Base-by-base conservation (phyloP, 2,113 vertebrate species). In the Oxyura jamaicensis region DNA sequence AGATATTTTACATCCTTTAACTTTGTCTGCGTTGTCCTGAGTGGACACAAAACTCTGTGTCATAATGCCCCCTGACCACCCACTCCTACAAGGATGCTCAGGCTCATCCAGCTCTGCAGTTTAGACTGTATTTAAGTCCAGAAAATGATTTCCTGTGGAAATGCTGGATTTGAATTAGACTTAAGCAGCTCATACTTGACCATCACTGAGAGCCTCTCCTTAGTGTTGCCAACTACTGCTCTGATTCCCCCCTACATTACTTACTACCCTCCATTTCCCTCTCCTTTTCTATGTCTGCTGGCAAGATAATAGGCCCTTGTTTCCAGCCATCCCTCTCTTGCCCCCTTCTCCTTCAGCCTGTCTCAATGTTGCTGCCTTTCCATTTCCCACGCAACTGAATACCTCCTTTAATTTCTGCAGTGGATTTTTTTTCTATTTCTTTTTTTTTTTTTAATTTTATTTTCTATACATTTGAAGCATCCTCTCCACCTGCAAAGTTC, bases 401-500 rank as follows among this genome's bases (percentile, higher is more conserved):
- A 81, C 39, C 4, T 83, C 58, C 77, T 94, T 91, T 93, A 88
- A 90, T 91, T 91, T 96, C 44, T 86, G 77, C 33, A 39, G 36
- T 52, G 60, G 10, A 7, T 48, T 55, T 44, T 17, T 3, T 3
- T 46, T 44, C 6, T 18, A 12, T 50, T 22, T 50, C 23, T 13
- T 50, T 26, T 13, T 3, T 69, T 52, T 52, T 52, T 11, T 6
- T 50, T 52, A 26, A 26, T 52, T 7, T 3, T 69, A 25, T 42
- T 88, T 76, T 78, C 63, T 83, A 3, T 67, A 53, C 10, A 5
- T 95, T 83, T 93, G 68, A 86, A 95, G 68, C 42, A 91, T 91
- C 88, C 48, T 88, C 75, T 94, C 65, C 88, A 94, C 79, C 93
- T 96, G 92, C 83, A 68, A 31, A 41, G 33, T 53, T 78, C 68